Evolutionary conservation across 2,888 invertebrate species (phyloP), one percentile per base, ranked within the genome.

Genomic region (Tenthredo livida): DNA sequence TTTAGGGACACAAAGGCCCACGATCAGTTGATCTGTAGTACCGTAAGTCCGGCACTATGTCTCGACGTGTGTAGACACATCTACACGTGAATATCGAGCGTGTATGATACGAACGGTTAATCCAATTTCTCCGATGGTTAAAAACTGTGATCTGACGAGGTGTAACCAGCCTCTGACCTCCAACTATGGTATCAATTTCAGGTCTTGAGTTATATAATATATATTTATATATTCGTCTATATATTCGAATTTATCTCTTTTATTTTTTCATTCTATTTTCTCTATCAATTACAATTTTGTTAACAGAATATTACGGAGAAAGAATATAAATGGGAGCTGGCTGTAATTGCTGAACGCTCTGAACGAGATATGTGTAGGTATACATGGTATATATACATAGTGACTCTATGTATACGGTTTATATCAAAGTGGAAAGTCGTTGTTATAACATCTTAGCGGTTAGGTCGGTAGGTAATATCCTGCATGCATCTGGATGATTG

Each of bases 401-500:
- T 7, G 54, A 50, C 50, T 54, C 1, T n/a, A 25, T 50, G 1
- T 5, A 61, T 25, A 61, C 25, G 61, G 61, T 61, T 25, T 33
- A 67, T 33, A 67, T 67, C 54, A 54, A 77, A 77, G 50, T 54
- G 77, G 54, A 77, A 50, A 77, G 54, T 54, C 5, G 50, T n/a
- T 50, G 77, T 50, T 50, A 54, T 54, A 54, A 54, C 77, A 29
- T 77, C 77, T 77, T 43, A 73, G 72, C 43, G 72, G 72, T 73
- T 10, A 73, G 72, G 4, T 21, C 54, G 50, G 54, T 77, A 77
- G 50, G 54, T 77, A 77, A 77, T 77, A 80, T 61, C 80, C n/a
- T n/a, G n/a, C 80, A 80, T 80, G 80, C 80, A 80, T 80, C 80
- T 80, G 65, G 80, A 80, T 80, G 80, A 80, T 80, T 80, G 80